Evolutionary conservation across 2,888 invertebrate species (phyloP), one percentile per base, ranked within the genome.

Genomic region (Galeopsomyia nigrocyanea): DNA sequence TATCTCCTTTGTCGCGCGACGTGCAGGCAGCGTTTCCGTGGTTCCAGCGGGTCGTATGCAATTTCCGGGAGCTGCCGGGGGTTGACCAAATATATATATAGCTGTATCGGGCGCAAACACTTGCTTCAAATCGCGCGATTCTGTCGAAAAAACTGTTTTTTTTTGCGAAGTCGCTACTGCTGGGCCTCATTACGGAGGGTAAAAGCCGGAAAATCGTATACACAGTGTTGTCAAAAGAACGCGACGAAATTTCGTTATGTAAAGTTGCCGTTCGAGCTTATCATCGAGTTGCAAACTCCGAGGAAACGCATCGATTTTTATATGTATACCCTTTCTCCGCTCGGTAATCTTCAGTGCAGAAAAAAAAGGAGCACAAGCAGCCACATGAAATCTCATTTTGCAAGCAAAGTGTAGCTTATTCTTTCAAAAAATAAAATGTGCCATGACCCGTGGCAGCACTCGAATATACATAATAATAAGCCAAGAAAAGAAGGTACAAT

Each of bases 1-100:
- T 53, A 3, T 9, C 61, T 19, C 19, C 64, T 73, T 73, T 73
- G 73, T 69, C 61, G 61, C 49, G 67, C 17, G 46, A 57, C 6
- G 19, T 16, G 39, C 17, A 21, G 55, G 17, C 47, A 17, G 7
- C 55, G 68, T 65, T 68, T 73, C 65, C 73, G 50, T 31, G 31
- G 7, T 31, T n/a, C 31, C 46, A 16, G 51, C 10, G 17, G 64
- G 65, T 14, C 53, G 65, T 39, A 60, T 65, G 73, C 60, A 73
- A 73, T 73, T 73, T 69, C 73, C 73, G 65, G 64, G 21, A n/a
- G 13, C 31, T 22, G 16, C 2, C 10, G 16, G 14, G 21, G 7
- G 13, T 39, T 7, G 7, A 9, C 39, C 39, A 13, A 21, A 10
- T 49, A 26, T 39, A 3, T 17, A 10, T 5, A 22, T 22, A 51